Percentiles rank a stretch among this genome's conserved stretches.
phyloP scores from a whole-genome alignment of 1,140 invertebrate genomes.

The Theocolax elegans region DNA sequence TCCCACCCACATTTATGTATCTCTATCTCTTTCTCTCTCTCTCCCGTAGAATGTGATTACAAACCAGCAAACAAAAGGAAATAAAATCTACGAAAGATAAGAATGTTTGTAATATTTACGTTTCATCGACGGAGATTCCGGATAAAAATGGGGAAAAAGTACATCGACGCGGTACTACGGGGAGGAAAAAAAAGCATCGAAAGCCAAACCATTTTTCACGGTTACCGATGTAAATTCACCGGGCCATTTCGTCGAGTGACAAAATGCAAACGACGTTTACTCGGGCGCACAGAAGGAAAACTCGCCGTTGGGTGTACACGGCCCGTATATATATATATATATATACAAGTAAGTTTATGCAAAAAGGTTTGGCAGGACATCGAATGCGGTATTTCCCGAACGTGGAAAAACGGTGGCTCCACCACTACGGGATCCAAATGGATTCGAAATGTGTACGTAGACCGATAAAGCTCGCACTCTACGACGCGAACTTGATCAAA shows the following conservation, averaged over 20 bases:
- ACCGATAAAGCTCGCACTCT: too few species aligned
- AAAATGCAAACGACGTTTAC: conserved; percentile 35
- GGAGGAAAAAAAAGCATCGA: background rate
- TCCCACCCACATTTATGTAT: background rate
- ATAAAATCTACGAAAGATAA: too few species aligned
- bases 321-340: too few species aligned
- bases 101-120: too few species aligned
- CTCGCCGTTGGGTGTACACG: background rate
- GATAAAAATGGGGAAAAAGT: background rate
- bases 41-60: too few species aligned
- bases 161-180: background rate
- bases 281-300: background rate
- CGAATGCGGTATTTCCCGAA: conserved; percentile 35
- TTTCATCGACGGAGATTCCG: background rate
- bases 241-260: conserved; percentile 7
- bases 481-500: too few species aligned
- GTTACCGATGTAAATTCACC: background rate
- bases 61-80: too few species aligned
- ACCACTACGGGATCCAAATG: background rate
- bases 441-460: too few species aligned
- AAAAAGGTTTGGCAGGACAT: conserved; percentile 56
- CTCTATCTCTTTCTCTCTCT: background rate
- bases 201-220: conserved; percentile 26
- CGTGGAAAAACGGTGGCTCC: background rate
- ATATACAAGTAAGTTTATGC: conserved; percentile 62